phyloP scores from a whole-genome alignment of 2,113 vertebrate genomes.

The Serilophus lunatus region DNA sequence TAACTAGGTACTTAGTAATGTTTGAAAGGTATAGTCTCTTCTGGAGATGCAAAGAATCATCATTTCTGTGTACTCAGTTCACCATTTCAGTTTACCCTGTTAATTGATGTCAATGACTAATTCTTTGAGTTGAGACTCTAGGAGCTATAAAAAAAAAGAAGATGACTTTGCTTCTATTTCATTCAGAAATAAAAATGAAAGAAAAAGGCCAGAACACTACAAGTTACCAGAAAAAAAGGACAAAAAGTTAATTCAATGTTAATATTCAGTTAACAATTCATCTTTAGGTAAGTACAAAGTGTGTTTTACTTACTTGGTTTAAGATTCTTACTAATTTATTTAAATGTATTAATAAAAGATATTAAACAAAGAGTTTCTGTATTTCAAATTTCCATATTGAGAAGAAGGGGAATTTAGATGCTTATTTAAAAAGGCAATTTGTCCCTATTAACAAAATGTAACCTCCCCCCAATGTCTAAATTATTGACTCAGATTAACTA shows the following conservation, averaged over 20 bases:
- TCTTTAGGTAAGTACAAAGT: background rate
- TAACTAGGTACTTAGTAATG: background rate
- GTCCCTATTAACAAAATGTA: background rate
- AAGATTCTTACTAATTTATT: background rate
- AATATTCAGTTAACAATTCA: background rate
- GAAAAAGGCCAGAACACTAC: background rate
- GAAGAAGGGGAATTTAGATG: background rate
- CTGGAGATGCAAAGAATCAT: background rate
- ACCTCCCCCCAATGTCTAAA: background rate
- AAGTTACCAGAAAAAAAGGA: background rate
- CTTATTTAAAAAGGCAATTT: background rate
- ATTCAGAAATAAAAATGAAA: constrained; percentile 24
- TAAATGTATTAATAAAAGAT: background rate
- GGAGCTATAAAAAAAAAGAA: background rate
- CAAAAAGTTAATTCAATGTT: background rate
- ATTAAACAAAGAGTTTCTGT: background rate
- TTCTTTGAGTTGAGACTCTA: background rate
- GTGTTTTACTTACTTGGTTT: background rate
- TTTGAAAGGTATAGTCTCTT: background rate
- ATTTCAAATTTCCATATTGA: background rate
- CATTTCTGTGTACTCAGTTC: background rate
- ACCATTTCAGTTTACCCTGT: background rate
- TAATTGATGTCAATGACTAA: constrained; percentile 27
- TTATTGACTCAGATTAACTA: background rate
- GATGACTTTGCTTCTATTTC: background rate